Evolutionary conservation across 1,140 invertebrate genomes (phyloP), one percentile per base, ranked within the genome.

Genomic region (Trichogramma pretiosum): DNA sequence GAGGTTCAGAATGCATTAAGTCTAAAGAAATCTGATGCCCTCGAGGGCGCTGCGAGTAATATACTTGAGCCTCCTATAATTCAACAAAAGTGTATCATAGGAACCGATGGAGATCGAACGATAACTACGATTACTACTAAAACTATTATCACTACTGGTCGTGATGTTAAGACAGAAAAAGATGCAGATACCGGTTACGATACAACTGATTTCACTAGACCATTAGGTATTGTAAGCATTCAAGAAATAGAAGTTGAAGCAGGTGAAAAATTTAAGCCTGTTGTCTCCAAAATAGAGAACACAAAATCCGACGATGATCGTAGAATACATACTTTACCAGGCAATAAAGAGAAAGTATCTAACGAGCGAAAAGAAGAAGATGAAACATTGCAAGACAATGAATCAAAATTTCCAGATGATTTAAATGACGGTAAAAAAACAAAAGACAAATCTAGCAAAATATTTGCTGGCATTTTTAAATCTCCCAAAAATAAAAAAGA

Each of bases 401-500:
- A n/a, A n/a, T n/a, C n/a, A n/a, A n/a, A n/a, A n/a, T n/a, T n/a
- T 0, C 63, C 60, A 5, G 58, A 64, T 24, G 58, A 65, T 9
- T 46, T 48, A 10, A 56, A 44, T n/a, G 65, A 67, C 17, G 51
- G 51, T 23, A 69, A 64, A 37, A 70, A 64, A 24, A 26, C 56
- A 5, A 71, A 70, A 38, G 67, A 72, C 11, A 70, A 70, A 47
- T 59, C 59, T 10, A 53, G 58, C 3, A 54, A 60, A 7, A 59
- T 67, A 37, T 63, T 72, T 18, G 64, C 67, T 0, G 63, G 63
- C 1, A 68, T 72, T 19, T 72, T 72, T 28, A 71, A 69, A 43
- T 55, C 56, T 18, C 60, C 66, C 0, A 71, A 69, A 45, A 28
- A 58, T 5, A 69, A 62, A 46, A 70, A 61, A 51, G 49, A 45